phyloP scores from a whole-genome alignment of 30 jellyfish, hydroid and myxozoan genomes.

The Cassiopea andromeda region DNA sequence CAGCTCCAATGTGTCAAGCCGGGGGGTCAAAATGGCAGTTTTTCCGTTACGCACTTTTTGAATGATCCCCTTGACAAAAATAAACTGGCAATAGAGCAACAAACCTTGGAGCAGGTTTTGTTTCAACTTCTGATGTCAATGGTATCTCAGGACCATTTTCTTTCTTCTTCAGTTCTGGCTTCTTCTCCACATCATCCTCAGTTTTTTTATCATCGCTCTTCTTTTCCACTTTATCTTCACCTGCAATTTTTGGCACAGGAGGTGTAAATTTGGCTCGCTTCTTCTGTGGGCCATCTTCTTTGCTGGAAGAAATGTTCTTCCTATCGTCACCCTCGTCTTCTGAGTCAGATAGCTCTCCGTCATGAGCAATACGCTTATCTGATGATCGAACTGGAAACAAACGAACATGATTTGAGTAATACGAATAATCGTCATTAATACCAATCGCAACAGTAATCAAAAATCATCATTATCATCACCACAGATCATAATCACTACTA shows the following conservation, averaged over 20 bases:
- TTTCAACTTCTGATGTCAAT: slow-evolving; percentile 4
- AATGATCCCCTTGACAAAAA: no score
- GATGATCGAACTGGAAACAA: slow-evolving; percentile 86
- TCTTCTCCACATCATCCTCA: slow-evolving; percentile 32
- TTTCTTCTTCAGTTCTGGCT: slow-evolving; percentile 1
- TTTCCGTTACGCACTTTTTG: no score
- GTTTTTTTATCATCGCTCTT: neutral
- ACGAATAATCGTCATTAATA: no score
- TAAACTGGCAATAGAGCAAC: neutral
- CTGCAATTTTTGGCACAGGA: slow-evolving; percentile 47
- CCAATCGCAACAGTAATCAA: neutral
- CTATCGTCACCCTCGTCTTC: slow-evolving; percentile 98
- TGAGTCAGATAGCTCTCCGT: slow-evolving; percentile 91
- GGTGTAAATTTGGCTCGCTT: slow-evolving; percentile 68
- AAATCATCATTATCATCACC: neutral
- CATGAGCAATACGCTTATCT: slow-evolving; percentile 89
- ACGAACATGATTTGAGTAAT: no score
- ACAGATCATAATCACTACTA: no score
- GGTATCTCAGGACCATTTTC: slow-evolving; percentile 21
- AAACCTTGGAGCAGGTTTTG: slow-evolving; percentile 11
- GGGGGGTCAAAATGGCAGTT: no score
- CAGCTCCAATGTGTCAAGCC: no score
- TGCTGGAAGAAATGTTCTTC: slow-evolving; percentile 53
- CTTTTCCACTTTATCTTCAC: slow-evolving; percentile 26
- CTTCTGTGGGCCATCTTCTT: slow-evolving; percentile 75